Conservation (phyloP, 2,797 vertebrate genomes). For the Botia kubotai region DNA sequence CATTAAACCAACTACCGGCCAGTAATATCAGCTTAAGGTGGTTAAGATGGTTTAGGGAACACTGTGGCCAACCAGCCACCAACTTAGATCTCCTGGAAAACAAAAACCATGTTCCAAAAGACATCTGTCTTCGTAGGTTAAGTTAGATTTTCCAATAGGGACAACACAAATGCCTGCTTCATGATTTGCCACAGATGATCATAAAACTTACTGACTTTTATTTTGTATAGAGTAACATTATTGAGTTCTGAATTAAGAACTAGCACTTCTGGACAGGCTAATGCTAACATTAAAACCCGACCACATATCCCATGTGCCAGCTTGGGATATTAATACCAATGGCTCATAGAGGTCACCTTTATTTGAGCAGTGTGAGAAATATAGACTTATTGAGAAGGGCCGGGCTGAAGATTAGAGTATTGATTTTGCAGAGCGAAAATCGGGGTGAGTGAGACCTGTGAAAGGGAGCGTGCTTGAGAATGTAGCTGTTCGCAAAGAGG, state of each 20-base stretch:
- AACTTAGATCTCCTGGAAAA: not conserved
- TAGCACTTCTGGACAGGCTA: not conserved
- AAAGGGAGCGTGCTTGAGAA: slow-evolving; percentile 34
- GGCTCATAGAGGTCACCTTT: slow-evolving; percentile 46
- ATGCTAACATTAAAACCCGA: slow-evolving; percentile 13
- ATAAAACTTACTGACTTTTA: not conserved
- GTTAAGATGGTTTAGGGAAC: not conserved
- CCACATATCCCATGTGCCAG: slow-evolving; percentile 36
- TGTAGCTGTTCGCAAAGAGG: slow-evolving; percentile 13
- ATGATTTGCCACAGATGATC: not conserved
- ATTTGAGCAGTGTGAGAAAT: slow-evolving; percentile 43
- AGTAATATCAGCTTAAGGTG: not conserved
- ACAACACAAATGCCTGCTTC: not conserved
- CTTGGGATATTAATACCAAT: slow-evolving; percentile 50
- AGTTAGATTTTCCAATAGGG: not conserved
- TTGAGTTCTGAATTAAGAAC: not conserved
- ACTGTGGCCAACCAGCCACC: not conserved
- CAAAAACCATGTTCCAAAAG: not conserved
- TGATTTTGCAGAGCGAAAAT: slow-evolving; percentile 67
- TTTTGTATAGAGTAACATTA: not conserved
- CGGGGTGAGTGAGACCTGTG: slow-evolving; percentile 54
- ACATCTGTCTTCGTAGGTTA: not conserved
- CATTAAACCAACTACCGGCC: not conserved
- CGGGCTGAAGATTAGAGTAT: slow-evolving; percentile 72
- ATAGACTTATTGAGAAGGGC: slow-evolving; percentile 63